phyloP scores from a whole-genome alignment of 2,797 vertebrate species.

The Mus caroli region DNA sequence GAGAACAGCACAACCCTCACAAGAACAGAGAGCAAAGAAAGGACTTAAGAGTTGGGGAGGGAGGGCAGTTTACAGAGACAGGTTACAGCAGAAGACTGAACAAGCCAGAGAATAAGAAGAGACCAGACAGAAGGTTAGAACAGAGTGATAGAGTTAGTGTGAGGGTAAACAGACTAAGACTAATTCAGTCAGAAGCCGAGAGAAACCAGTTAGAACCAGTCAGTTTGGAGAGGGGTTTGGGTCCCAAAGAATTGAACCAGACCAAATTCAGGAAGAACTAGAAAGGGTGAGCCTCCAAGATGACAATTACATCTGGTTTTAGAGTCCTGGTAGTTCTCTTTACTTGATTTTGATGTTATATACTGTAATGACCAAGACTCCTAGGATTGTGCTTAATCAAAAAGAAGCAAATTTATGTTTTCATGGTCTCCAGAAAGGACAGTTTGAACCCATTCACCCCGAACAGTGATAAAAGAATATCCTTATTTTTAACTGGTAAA shows the following conservation, averaged over 20 bases:
- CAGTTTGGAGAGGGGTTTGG: not conserved
- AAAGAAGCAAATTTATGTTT: conserved; percentile 30
- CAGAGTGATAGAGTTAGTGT: not conserved
- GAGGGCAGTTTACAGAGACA: not conserved
- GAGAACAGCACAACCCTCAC: not conserved
- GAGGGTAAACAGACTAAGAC: not conserved
- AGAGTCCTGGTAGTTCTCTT: conserved; percentile 55
- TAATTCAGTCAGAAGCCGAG: not conserved
- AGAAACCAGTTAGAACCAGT: not conserved
- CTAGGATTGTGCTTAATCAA: not conserved
- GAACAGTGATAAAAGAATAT: not conserved
- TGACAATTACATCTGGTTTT: not conserved
- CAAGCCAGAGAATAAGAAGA: not conserved
- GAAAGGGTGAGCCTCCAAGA: not conserved
- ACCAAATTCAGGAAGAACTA: not conserved
- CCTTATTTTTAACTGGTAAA: conserved; percentile 39
- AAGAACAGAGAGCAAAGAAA: not conserved
- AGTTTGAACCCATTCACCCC: not conserved
- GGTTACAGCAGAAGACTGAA: not conserved
- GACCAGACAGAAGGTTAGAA: not conserved
- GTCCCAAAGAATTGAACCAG: not conserved
- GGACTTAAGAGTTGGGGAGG: not conserved
- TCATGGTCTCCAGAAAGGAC: conserved; percentile 55
- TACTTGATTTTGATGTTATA: conserved; percentile 69
- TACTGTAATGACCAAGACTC: conserved; percentile 52